Percentiles rank a stretch among this genome's conserved stretches.
Evolutionary conservation across 2,797 vertebrate species (phyloP).

Genomic region (Sphenopsis melanotis): DNA sequence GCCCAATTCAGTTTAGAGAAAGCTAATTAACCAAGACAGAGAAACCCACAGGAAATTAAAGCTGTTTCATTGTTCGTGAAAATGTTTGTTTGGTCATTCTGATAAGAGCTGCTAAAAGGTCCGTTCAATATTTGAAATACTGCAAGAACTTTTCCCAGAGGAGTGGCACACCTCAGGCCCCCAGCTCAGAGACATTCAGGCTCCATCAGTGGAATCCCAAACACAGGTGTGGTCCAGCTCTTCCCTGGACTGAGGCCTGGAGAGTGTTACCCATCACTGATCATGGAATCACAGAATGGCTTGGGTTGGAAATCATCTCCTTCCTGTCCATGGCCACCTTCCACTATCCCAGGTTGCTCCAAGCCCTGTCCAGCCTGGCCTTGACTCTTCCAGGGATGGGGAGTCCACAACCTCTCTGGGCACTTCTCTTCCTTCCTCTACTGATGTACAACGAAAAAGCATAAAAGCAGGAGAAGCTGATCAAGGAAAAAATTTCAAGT

Average conservation of each 20-base stretch:
- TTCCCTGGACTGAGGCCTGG: background rate
- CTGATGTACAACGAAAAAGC: background rate
- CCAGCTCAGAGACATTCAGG: background rate
- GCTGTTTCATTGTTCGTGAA: background rate
- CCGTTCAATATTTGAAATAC: background rate
- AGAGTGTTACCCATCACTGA: too few species aligned
- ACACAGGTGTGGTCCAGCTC: background rate
- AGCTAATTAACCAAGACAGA: background rate
- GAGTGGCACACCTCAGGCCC: background rate
- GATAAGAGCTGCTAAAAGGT: background rate
- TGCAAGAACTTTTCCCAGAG: background rate
- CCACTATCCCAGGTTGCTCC: background rate
- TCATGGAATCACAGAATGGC: background rate
- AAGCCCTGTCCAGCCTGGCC: accelerated
- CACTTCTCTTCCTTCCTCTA: background rate
- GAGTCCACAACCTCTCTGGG: background rate
- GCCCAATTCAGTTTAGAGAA: background rate
- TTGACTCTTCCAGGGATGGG: background rate
- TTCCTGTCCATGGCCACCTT: background rate
- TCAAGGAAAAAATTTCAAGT: background rate
- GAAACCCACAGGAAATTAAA: slow-evolving; percentile 4
- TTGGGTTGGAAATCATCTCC: background rate
- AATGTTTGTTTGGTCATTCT: background rate
- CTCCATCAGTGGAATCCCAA: background rate
- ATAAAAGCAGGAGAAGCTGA: background rate